Percentiles rank a stretch among this genome's conserved stretches.
phyloP scores from a whole-genome alignment of 2,113 vertebrate species.

The Gila orcuttii region DNA sequence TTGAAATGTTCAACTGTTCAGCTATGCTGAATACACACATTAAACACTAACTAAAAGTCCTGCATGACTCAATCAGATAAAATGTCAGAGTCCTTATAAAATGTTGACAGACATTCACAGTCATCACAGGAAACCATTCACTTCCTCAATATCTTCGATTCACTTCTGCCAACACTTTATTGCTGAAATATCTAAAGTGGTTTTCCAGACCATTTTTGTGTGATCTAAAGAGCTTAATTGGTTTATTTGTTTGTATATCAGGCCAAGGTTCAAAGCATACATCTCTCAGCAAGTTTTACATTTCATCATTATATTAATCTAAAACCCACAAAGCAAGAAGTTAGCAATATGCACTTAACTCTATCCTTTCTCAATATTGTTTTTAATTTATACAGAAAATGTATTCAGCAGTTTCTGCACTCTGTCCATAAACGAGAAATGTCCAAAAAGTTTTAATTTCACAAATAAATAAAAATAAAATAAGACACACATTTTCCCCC shows the following conservation, averaged over 20 bases:
- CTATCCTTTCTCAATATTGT: neutral
- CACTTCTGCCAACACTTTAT: neutral
- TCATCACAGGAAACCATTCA: constrained; percentile 22
- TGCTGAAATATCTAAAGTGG: neutral
- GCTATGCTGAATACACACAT: neutral
- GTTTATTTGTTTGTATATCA: neutral
- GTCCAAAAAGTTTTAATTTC: neutral
- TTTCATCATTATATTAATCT: neutral
- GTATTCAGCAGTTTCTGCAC: neutral
- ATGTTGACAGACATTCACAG: neutral
- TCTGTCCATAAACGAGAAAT: neutral
- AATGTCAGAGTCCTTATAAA: neutral
- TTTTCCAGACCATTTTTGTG: neutral
- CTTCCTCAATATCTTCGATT: neutral
- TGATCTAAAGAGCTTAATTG: neutral
- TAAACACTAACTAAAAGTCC: neutral
- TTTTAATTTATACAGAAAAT: neutral
- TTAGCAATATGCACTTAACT: neutral
- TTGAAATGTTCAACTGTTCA: neutral
- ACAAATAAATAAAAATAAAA: too few species aligned
- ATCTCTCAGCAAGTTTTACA: neutral
- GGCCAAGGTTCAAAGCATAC: neutral
- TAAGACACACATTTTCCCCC: too few species aligned
- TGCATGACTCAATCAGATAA: neutral
- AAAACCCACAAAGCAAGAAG: neutral